phyloP scores from a whole-genome alignment of 2,797 vertebrate species.

The Limosa lapponica region DNA sequence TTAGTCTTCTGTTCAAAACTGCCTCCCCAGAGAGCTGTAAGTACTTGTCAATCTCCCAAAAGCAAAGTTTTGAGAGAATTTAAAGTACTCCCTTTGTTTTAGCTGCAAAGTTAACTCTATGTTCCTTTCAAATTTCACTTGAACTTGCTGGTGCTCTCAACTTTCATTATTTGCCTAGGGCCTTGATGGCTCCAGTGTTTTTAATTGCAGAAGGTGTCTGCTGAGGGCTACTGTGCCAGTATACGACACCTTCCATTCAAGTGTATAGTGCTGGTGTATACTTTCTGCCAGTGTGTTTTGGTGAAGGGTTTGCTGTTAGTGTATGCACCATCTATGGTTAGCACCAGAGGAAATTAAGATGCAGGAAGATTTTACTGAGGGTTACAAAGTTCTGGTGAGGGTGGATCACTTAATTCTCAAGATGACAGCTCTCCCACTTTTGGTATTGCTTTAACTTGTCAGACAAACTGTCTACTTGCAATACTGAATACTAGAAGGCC shows the following conservation, averaged over 20 bases:
- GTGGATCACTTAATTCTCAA: neutral
- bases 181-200: neutral
- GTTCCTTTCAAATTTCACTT: neutral
- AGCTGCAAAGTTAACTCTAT: neutral
- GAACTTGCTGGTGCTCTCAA: neutral
- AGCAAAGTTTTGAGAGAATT: neutral
- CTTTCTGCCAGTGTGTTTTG: neutral
- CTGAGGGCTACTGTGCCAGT: accelerated
- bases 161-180: neutral
- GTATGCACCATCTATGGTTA: neutral
- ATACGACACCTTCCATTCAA: neutral
- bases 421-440: neutral
- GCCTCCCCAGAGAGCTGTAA: neutral
- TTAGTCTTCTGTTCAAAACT: neutral
- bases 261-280: accelerated
- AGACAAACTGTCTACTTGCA: neutral
- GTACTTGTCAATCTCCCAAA: neutral
- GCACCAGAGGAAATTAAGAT: neutral
- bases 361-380: neutral
- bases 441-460: neutral
- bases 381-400: neutral
- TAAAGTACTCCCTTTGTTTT: neutral
- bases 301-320: neutral
- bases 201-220: neutral
- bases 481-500: neutral